Evolutionary conservation across 2,113 vertebrate species (phyloP).

Genomic region (Melanerpes formicivorus): DNA sequence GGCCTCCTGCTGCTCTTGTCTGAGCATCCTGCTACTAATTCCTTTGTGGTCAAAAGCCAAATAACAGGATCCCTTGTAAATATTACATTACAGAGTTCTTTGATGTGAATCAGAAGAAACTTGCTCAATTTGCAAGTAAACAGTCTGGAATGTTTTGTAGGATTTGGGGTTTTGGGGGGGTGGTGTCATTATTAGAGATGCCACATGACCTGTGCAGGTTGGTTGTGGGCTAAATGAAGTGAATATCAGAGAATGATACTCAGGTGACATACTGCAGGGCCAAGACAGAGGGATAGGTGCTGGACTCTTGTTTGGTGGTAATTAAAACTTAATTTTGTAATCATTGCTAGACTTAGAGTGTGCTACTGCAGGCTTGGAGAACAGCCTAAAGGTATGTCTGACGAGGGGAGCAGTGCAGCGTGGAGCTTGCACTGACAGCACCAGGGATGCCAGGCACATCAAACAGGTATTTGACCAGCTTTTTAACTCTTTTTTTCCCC

Average conservation of each 20-base stretch:
- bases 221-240: not conserved
- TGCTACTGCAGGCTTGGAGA: fast-evolving
- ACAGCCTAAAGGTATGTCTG: fast-evolving
- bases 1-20: not conserved
- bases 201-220: fast-evolving
- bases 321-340: fast-evolving
- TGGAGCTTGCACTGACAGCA: not conserved
- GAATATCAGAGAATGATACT: not conserved
- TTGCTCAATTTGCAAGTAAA: not conserved
- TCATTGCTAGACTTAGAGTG: not conserved
- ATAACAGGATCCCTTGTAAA: not conserved
- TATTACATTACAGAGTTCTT: not conserved
- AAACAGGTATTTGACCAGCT: not conserved
- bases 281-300: not conserved
- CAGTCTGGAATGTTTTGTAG: not conserved
- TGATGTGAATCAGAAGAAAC: not conserved
- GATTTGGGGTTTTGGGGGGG: not conserved
- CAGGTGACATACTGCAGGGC: fast-evolving
- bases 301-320: not conserved
- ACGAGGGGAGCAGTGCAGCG: fast-evolving
- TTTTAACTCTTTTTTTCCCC: not conserved
- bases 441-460: not conserved
- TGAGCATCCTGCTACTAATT: not conserved
- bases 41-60: not conserved
- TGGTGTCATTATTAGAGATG: not conserved